Percentiles rank a stretch among this genome's conserved stretches.
Evolutionary conservation across 2,888 invertebrate genomes (phyloP).

Genomic region (Prosopocoilus inquinatus): DNA sequence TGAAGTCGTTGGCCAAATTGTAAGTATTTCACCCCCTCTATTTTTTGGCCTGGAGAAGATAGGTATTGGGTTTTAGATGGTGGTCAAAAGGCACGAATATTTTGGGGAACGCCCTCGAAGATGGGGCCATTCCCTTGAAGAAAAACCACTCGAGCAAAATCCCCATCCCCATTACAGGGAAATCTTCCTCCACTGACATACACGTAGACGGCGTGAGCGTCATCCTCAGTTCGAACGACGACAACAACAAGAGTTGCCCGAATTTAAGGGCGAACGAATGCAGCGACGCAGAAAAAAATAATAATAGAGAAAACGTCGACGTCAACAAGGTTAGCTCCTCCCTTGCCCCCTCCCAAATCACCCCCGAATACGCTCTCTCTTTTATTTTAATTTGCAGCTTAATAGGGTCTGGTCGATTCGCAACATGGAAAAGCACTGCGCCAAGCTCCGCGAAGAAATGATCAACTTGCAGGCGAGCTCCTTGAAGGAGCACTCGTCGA

Average conservation of each 20-base stretch:
- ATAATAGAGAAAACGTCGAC: too few species aligned
- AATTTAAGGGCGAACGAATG: constrained; percentile 1
- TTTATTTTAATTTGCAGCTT: neutral
- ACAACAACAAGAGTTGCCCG: constrained; percentile 16
- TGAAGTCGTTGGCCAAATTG: constrained; percentile 14
- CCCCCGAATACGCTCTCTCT: too few species aligned
- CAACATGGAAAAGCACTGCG: constrained; percentile 26
- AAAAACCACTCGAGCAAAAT: constrained; percentile 11
- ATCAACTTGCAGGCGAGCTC: constrained; percentile 35
- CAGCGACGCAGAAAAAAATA: too few species aligned
- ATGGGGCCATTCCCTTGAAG: neutral
- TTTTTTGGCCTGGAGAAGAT: too few species aligned
- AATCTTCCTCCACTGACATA: constrained; percentile 17
- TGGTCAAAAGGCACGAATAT: neutral
- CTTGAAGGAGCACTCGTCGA: constrained; percentile 37
- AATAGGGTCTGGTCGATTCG: constrained; percentile 11
- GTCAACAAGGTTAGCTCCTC: too few species aligned
- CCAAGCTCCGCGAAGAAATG: constrained; percentile 38
- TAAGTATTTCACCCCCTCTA: neutral
- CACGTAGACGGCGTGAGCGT: constrained; percentile 2
- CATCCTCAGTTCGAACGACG: neutral
- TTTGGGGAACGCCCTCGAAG: constrained; percentile 9
- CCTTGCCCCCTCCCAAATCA: too few species aligned
- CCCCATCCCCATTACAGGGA: constrained; percentile 13
- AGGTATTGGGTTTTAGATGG: neutral